Percentiles rank a stretch among this genome's conserved stretches.
phyloP scores from a whole-genome alignment of 2,113 vertebrate species.

The Catharus minimus region DNA sequence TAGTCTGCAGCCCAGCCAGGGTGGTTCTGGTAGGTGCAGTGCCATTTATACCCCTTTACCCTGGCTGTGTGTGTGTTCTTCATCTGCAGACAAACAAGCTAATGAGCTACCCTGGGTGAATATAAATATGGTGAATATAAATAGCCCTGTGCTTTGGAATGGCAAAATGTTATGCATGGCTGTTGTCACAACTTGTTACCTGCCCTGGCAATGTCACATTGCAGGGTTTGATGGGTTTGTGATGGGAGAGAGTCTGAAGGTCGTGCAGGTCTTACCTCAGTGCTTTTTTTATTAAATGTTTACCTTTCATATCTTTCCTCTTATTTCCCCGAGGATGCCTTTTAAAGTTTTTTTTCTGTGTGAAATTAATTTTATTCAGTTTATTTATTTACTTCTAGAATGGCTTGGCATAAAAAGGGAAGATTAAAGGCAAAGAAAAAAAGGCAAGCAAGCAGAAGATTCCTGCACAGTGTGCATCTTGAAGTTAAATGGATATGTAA shows the following conservation, averaged over 20 bases:
- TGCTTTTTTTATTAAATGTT: not conserved
- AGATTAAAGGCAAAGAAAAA: not conserved
- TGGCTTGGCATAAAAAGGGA: not conserved
- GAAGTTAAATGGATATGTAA: not conserved
- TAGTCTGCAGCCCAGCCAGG: not conserved
- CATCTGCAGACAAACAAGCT: not conserved
- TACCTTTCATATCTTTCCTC: not conserved
- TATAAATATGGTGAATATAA: not conserved
- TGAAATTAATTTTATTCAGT: not conserved
- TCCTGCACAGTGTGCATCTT: not conserved
- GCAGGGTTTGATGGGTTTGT: not conserved
- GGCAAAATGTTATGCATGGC: not conserved
- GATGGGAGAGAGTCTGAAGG: not conserved
- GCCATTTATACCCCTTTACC: not conserved
- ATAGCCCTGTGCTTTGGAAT: not conserved
- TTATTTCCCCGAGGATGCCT: not conserved
- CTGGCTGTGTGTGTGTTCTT: accelerated
- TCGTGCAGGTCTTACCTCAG: not conserved
- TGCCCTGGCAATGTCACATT: not conserved
- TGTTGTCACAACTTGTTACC: not conserved
- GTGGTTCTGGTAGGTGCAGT: not conserved
- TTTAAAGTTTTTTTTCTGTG: not conserved
- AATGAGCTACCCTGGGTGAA: not conserved
- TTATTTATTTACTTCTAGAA: not conserved
- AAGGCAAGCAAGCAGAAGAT: not conserved